Evolutionary conservation across 2,797 vertebrate genomes (phyloP).

Genomic region (Microcaecilia unicolor): DNA sequence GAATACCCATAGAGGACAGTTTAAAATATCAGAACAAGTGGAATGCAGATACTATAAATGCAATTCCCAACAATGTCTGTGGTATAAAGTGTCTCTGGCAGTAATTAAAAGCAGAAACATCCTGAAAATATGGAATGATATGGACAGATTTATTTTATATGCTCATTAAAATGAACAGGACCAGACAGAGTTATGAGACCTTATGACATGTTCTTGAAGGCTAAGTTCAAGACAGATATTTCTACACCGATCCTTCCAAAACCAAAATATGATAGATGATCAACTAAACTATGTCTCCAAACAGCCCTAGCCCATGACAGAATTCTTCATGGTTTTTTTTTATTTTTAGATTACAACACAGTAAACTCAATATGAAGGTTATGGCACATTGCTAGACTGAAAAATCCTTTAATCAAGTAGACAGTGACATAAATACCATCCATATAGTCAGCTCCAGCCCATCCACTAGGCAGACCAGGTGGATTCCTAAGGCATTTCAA

Average conservation of each 20-base stretch:
- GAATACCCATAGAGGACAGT: neutral
- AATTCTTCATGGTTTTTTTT: neutral
- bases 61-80: too few species aligned
- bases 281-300: neutral
- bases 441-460: too few species aligned
- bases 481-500: too few species aligned
- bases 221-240: slow-evolving; percentile 1
- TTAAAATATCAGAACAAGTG: slow-evolving; percentile 13
- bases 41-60: too few species aligned
- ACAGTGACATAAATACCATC: too few species aligned
- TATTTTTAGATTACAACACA: neutral
- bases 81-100: too few species aligned
- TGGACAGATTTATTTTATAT: slow-evolving; percentile 23
- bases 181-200: neutral
- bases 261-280: neutral
- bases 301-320: slow-evolving; percentile 1
- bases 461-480: too few species aligned
- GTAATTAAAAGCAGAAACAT: slow-evolving; percentile 25
- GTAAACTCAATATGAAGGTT: neutral
- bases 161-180: slow-evolving; percentile 14
- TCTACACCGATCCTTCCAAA: neutral
- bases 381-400: neutral
- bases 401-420: too few species aligned
- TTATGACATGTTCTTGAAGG: slow-evolving; percentile 3
- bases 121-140: slow-evolving; percentile 4